phyloP scores from a whole-genome alignment of 2,113 vertebrate genomes.

The Deroptyus accipitrinus region DNA sequence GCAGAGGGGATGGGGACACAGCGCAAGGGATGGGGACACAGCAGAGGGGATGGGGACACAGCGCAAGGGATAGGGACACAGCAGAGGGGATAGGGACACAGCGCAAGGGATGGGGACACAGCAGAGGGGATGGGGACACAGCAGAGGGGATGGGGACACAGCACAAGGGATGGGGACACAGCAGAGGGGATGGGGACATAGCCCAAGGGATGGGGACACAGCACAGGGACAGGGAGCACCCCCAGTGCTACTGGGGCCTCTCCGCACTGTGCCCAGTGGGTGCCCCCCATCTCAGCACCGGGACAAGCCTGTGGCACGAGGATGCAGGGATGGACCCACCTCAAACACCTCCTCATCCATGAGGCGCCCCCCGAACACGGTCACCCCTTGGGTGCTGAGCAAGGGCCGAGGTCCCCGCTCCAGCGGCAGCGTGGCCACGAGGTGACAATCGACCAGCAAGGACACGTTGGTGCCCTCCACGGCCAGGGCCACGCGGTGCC shows the following conservation, averaged over 20 bases:
- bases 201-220: neutral
- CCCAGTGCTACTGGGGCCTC: neutral
- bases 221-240: neutral
- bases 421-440: constrained; percentile 71
- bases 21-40: too few species aligned
- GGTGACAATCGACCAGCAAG: constrained; percentile 83
- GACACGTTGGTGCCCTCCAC: constrained; percentile 78
- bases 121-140: too few species aligned
- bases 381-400: constrained; percentile 82
- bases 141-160: too few species aligned
- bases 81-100: neutral
- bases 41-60: too few species aligned
- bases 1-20: too few species aligned
- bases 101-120: neutral
- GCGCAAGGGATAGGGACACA: too few species aligned
- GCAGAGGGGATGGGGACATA: fast-evolving
- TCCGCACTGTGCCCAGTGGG: fast-evolving
- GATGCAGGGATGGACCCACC: constrained; percentile 67
- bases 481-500: constrained; percentile 89
- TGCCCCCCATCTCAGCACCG: neutral
- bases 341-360: constrained; percentile 83
- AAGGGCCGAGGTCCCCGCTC: constrained; percentile 68
- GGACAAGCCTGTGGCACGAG: neutral
- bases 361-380: constrained; percentile 83
- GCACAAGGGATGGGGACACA: too few species aligned